phyloP scores from a whole-genome alignment of 2,797 vertebrate genomes.

The Anableps anableps region DNA sequence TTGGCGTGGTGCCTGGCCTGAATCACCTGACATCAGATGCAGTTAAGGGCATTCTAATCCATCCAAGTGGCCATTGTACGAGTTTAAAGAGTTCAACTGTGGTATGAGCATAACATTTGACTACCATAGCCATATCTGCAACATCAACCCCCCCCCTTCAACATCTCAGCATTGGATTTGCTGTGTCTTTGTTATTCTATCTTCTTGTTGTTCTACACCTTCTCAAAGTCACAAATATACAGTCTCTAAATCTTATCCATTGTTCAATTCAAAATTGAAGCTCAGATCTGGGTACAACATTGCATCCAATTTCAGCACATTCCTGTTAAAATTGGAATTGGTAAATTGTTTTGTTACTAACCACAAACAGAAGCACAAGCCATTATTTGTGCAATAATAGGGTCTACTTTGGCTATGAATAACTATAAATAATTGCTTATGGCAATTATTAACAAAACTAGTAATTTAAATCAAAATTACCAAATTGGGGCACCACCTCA shows the following conservation, averaged over 20 bases:
- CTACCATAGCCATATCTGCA: neutral
- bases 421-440: neutral
- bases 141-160: neutral
- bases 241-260: neutral
- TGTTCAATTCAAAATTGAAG: neutral
- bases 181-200: neutral
- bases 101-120: neutral
- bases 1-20: conserved; percentile 2
- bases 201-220: neutral
- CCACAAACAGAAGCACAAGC: neutral
- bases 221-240: neutral
- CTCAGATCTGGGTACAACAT: neutral
- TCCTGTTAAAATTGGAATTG: neutral
- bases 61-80: neutral
- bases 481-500: no score
- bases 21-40: conserved; percentile 8
- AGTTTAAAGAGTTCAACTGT: conserved; percentile 8
- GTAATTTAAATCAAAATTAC: no score
- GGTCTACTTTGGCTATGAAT: neutral
- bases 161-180: neutral
- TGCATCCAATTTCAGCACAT: neutral
- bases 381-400: neutral
- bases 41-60: conserved; percentile 8
- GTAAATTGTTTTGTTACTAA: neutral
- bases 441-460: no score